Conservation (phyloP, 2,797 vertebrate species). For the Margarornis squamiger region DNA sequence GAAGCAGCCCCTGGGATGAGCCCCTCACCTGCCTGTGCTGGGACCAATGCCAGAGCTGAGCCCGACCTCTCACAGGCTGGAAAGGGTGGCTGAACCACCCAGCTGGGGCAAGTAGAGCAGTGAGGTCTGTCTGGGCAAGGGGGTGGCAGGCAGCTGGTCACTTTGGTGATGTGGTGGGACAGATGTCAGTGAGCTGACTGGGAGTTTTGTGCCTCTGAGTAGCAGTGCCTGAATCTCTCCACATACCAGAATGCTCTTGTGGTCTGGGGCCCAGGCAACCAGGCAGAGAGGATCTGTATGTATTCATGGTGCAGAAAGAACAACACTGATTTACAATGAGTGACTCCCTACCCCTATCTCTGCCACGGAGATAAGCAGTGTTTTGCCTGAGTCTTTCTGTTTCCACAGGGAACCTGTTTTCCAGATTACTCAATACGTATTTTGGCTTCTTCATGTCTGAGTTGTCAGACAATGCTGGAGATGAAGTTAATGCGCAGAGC, state of each 20-base stretch:
- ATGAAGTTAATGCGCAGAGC: not conserved
- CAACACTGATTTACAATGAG: not conserved
- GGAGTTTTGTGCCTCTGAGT: not conserved
- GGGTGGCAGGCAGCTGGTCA: not conserved
- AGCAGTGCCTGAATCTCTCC: not conserved
- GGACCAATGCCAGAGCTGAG: accelerated
- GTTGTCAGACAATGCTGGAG: not conserved
- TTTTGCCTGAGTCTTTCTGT: not conserved
- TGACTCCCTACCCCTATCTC: not conserved
- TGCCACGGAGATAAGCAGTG: not conserved
- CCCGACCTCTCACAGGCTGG: accelerated
- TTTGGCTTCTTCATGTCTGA: not conserved
- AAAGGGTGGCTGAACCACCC: not conserved
- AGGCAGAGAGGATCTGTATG: not conserved
- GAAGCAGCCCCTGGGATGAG: not conserved
- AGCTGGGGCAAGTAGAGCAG: not conserved
- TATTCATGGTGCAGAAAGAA: not conserved
- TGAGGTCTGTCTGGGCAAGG: not conserved
- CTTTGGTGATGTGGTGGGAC: accelerated
- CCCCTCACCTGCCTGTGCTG: accelerated
- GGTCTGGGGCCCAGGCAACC: not conserved
- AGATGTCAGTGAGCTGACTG: not conserved
- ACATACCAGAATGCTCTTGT: not conserved
- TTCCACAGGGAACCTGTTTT: slow-evolving; percentile 9
- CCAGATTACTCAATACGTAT: not conserved